A percentile compares a stretch with the other conserved stretches of the same genome.
Conservation (phyloP, 2,113 vertebrate species). For the Triplophysa siluroides region DNA sequence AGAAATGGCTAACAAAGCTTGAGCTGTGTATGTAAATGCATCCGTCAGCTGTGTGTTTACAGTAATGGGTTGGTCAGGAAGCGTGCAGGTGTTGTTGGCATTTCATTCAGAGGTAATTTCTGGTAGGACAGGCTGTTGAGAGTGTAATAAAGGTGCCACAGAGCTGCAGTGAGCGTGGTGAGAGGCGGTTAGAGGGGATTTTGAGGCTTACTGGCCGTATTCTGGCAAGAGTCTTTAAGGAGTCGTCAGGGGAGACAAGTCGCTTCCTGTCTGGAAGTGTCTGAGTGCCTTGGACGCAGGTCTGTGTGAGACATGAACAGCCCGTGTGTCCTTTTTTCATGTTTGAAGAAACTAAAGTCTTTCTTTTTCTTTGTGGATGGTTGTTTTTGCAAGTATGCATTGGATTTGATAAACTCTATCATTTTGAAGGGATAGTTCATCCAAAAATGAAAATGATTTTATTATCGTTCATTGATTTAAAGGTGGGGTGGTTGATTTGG, state of each 20-base stretch:
- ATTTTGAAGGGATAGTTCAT: too few species aligned
- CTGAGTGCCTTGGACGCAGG: slow-evolving; percentile 9
- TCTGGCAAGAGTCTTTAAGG: slow-evolving; percentile 24
- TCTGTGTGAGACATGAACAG: slow-evolving; percentile 37
- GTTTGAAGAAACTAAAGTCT: background rate
- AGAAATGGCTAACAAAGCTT: background rate
- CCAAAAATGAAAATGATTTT: too few species aligned
- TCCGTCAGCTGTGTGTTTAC: background rate
- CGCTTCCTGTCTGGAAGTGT: slow-evolving; percentile 43
- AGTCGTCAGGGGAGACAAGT: slow-evolving; percentile 29
- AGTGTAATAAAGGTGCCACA: slow-evolving; percentile 19
- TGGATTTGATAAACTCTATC: too few species aligned
- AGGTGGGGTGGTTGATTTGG: too few species aligned
- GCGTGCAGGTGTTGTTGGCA: slow-evolving; percentile 20
- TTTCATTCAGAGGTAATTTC: slow-evolving; percentile 31
- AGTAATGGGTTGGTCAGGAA: slow-evolving; percentile 41
- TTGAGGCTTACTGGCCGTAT: slow-evolving; percentile 22
- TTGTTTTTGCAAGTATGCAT: background rate
- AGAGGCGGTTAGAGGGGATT: slow-evolving; percentile 33
- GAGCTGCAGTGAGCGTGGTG: slow-evolving; percentile 7
- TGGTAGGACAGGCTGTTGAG: slow-evolving; percentile 7
- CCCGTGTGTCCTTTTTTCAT: slow-evolving; percentile 7
- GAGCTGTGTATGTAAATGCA: background rate
- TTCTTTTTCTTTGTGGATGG: background rate
- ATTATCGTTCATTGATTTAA: too few species aligned